phyloP scores from a whole-genome alignment of 1,140 invertebrate genomes.

The Lamellibrachia luymesi region DNA sequence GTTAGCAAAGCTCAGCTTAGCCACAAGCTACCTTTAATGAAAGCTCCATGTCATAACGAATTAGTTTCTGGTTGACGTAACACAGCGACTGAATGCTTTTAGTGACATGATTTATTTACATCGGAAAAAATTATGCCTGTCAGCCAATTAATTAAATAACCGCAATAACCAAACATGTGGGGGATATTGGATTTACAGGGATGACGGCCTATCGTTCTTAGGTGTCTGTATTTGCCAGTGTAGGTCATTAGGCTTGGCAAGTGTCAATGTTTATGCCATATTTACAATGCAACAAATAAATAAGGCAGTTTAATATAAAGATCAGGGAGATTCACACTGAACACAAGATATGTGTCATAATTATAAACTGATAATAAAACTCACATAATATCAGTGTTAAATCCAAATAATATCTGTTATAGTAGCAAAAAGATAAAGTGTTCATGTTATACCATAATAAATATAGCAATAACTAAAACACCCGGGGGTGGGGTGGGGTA shows the following conservation, averaged over 20 bases:
- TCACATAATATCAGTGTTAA: no score
- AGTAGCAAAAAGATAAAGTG: no score
- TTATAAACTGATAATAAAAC: no score
- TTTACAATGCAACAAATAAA: no score
- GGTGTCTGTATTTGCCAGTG: not conserved
- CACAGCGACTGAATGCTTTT: not conserved
- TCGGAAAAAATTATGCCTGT: not conserved
- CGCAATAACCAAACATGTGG: not conserved
- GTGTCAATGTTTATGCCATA: not conserved
- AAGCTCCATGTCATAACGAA: not conserved
- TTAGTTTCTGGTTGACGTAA: not conserved
- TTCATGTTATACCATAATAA: no score
- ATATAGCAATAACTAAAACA: no score
- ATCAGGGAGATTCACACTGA: no score
- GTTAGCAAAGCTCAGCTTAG: not conserved
- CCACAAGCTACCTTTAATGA: not conserved
- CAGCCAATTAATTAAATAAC: not conserved
- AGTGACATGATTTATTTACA: not conserved
- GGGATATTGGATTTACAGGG: not conserved
- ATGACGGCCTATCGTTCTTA: not conserved
- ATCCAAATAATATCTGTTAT: no score
- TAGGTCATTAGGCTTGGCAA: not conserved
- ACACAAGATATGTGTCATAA: no score
- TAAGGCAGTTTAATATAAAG: no score
- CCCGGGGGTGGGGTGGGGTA: no score